Percentiles rank a stretch among this genome's conserved stretches.
Evolutionary conservation across 2,797 vertebrate genomes (phyloP).

Genomic region (Perodicticus potto): DNA sequence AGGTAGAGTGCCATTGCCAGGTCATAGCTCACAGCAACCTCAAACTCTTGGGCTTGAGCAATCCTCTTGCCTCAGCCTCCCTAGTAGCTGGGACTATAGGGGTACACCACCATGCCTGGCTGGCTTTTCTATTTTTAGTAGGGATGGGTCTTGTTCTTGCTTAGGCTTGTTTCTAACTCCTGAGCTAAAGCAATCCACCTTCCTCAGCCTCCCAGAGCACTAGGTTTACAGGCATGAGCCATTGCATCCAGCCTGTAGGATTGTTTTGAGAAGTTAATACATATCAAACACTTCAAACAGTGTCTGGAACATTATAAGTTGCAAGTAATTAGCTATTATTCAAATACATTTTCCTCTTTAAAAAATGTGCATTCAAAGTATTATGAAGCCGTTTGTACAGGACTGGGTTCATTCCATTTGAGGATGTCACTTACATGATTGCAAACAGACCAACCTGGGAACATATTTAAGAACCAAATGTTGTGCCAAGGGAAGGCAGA

Average conservation of each 20-base stretch:
- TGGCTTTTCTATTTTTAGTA: no score
- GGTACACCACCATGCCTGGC: no score
- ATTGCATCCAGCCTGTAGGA: neutral
- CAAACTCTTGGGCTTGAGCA: no score
- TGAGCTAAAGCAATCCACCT: no score
- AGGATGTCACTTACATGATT: neutral
- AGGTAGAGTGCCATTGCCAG: no score
- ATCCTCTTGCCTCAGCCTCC: no score
- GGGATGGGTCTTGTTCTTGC: no score
- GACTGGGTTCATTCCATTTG: neutral
- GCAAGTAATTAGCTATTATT: neutral
- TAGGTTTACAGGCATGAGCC: no score
- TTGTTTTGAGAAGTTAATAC: neutral
- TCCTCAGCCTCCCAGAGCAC: no score
- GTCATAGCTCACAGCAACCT: no score
- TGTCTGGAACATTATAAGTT: neutral
- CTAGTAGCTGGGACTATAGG: no score
- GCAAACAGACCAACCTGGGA: fast-evolving
- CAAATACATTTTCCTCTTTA: neutral
- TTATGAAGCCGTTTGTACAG: neutral
- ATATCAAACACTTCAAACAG: neutral
- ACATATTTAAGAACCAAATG: neutral
- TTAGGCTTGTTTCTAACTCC: no score
- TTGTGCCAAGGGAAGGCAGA: neutral
- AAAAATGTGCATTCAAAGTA: neutral